These are phyloP conservation scores for Chaetogeoica ovagalla DNA, from an alignment of 2,888 invertebrate species.

Conservation along the genomic window DNA sequence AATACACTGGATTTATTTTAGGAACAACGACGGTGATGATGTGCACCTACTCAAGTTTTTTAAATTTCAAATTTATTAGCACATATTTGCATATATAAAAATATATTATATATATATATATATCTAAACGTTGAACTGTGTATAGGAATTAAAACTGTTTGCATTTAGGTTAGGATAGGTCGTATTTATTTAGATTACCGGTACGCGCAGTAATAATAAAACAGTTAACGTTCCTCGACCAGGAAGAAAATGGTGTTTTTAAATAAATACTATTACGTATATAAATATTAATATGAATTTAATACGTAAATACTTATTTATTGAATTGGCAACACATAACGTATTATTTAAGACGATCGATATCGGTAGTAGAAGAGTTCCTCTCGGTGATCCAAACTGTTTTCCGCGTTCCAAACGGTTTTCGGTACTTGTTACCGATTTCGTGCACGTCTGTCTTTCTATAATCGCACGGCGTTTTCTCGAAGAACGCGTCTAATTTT, in stretches of 20 bases:
- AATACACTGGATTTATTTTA: too few relatives aligned
- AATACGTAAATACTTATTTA: neutral
- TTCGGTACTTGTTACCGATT: conserved; percentile 1
- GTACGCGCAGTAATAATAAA: too few relatives aligned
- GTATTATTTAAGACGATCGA: neutral
- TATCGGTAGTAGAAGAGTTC: neutral
- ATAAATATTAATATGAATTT: neutral
- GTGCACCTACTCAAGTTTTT: too few relatives aligned
- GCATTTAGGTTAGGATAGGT: too few relatives aligned
- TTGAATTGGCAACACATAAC: neutral
- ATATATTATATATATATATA: neutral
- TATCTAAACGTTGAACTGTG: too few relatives aligned
- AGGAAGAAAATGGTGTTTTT: too few relatives aligned
- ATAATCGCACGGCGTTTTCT: neutral
- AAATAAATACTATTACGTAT: too few relatives aligned
- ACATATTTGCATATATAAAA: neutral
- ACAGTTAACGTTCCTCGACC: neutral
- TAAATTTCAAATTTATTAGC: too few relatives aligned
- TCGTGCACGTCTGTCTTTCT: neutral
- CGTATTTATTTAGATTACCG: too few relatives aligned
- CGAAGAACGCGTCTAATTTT: conserved; percentile 1
- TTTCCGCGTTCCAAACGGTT: conserved; percentile 7
- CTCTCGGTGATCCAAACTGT: neutral
- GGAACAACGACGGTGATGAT: too few relatives aligned
- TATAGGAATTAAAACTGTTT: too few relatives aligned